These are phyloP conservation scores for Strigops habroptila DNA, from an alignment of 2,113 vertebrate species.

Conservation along the genomic window DNA sequence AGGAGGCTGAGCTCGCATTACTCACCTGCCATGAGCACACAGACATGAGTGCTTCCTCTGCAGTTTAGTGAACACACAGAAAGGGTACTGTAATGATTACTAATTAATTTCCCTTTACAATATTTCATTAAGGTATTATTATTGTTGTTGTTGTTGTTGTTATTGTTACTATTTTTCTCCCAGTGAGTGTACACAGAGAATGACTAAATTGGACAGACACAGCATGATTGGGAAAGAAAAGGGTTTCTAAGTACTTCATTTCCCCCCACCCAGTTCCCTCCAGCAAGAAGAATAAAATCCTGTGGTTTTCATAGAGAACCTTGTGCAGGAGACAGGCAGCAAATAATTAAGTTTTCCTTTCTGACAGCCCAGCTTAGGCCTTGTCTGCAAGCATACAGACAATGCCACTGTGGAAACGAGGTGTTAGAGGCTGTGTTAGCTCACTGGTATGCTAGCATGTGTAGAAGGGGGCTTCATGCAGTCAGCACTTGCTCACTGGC, in stretches of 20 bases:
- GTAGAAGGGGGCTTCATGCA: rapidly evolving
- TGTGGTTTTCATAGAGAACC: background rate
- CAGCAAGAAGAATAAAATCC: constrained; percentile 12
- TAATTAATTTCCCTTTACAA: constrained; percentile 35
- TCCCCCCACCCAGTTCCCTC: background rate
- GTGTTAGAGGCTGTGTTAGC: background rate
- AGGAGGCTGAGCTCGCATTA: background rate
- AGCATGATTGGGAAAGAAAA: background rate
- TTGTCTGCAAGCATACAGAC: background rate
- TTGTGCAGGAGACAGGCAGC: background rate
- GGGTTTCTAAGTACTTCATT: background rate
- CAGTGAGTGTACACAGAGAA: background rate
- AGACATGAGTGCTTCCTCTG: background rate
- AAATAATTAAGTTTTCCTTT: background rate
- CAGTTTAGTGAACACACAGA: background rate
- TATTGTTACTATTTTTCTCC: constrained; percentile 17
- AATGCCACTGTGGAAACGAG: background rate
- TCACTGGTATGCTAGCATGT: background rate
- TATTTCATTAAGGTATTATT: background rate
- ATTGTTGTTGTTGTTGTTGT: background rate
- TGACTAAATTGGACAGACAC: background rate
- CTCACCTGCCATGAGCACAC: background rate
- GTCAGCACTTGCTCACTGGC: background rate
- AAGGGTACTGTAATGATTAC: background rate
- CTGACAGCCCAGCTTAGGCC: background rate